A percentile compares a stretch with the other conserved stretches of the same genome.
Conservation (phyloP, 1,140 invertebrate species). For the Pachyrhynchus sulphureomaculatus region DNA sequence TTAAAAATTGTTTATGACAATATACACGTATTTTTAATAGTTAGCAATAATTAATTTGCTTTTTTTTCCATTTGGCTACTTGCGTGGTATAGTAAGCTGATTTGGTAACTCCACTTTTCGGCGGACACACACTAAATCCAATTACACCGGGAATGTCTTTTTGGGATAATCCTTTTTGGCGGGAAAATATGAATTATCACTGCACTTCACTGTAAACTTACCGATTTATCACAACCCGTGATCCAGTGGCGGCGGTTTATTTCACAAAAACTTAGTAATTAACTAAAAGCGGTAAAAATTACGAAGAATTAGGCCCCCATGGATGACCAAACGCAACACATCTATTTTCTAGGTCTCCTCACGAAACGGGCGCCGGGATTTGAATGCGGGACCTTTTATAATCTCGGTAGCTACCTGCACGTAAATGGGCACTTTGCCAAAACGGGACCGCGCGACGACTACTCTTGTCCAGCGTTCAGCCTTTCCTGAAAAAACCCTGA, state of each 20-base stretch:
- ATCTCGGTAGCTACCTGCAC: conserved; percentile 52
- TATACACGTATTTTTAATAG: background rate
- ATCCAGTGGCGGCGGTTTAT: conserved; percentile 9
- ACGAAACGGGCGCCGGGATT: conserved; percentile 45
- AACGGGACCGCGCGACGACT: conserved; percentile 31
- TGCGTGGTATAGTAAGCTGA: background rate
- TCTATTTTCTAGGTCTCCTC: conserved; percentile 21
- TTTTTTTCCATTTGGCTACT: background rate
- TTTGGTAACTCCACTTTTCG: background rate
- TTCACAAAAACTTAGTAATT: background rate
- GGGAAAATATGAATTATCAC: conserved; percentile 7
- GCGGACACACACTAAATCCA: background rate
- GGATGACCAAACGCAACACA: conserved; percentile 31
- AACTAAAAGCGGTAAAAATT: conserved; percentile 26
- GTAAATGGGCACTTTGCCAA: conserved; percentile 45
- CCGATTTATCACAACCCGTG: conserved; percentile 24
- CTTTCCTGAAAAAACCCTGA: background rate
- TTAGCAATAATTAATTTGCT: no score
- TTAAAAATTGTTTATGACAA: no score
- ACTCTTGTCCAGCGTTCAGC: background rate
- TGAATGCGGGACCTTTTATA: conserved; percentile 49
- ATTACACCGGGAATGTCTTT: background rate
- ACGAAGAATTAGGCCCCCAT: conserved; percentile 52
- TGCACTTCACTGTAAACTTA: conserved; percentile 43
- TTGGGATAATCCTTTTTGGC: conserved; percentile 7